Percentiles rank a stretch among this genome's conserved stretches.
These are phyloP conservation scores for Melikaiella ostensackeni DNA, from an alignment of 2,888 invertebrate species.

Conservation along the genomic window DNA sequence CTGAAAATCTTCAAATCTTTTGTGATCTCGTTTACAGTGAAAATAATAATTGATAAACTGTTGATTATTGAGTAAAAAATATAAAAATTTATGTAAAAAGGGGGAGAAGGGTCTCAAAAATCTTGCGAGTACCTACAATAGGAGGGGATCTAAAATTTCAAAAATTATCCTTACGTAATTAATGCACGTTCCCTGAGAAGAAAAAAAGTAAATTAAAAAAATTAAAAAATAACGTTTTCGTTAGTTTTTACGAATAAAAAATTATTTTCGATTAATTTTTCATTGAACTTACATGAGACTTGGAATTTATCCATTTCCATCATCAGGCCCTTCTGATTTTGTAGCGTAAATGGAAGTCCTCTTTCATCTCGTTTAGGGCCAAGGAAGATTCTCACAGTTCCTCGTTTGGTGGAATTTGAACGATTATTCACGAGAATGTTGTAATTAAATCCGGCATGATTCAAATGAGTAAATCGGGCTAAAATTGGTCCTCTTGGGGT, in stretches of 20 bases:
- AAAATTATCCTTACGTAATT: too few species aligned
- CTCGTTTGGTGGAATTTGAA: constrained; percentile 77
- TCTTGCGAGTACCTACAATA: too few species aligned
- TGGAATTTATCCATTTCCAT: constrained; percentile 87
- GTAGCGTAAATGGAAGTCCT: constrained; percentile 81
- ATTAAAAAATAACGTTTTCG: not conserved
- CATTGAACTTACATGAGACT: constrained; percentile 79
- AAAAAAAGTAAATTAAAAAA: too few species aligned
- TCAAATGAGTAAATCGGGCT: constrained; percentile 87
- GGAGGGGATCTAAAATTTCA: too few species aligned
- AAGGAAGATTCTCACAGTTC: constrained; percentile 85
- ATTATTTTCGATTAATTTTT: not conserved
- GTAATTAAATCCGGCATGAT: constrained; percentile 85
- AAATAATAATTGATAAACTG: too few species aligned
- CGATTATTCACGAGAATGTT: constrained; percentile 82
- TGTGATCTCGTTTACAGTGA: too few species aligned
- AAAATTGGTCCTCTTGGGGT: constrained; percentile 86
- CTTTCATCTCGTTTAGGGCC: constrained; percentile 84
- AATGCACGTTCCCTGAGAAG: too few species aligned
- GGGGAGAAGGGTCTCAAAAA: too few species aligned
- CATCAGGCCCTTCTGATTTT: constrained; percentile 83
- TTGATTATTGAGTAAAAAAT: too few species aligned
- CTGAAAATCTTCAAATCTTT: too few species aligned
- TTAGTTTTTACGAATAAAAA: too few species aligned
- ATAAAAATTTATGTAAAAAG: too few species aligned